Evolutionary conservation across 2,797 vertebrate genomes (phyloP).

Genomic region (Paedocypris micromegethes): DNA sequence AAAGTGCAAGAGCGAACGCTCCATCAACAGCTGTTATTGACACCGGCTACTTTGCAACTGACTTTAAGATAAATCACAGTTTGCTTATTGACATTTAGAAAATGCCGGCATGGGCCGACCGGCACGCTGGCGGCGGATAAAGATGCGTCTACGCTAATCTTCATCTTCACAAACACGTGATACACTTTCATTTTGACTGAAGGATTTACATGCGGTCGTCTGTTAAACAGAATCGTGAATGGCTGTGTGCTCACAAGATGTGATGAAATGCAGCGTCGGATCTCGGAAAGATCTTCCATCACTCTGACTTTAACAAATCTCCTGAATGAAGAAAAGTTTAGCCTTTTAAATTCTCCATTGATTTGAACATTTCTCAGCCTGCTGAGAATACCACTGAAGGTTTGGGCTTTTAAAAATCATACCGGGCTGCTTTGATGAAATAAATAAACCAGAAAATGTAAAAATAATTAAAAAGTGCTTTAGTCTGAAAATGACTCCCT

Average conservation of each 20-base stretch:
- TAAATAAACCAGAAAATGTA: too few species aligned
- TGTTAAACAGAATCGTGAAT: slow-evolving; percentile 30
- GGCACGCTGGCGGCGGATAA: slow-evolving; percentile 1
- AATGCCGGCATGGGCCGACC: slow-evolving; percentile 37
- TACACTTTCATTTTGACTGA: slow-evolving; percentile 7
- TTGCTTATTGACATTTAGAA: slow-evolving; percentile 51
- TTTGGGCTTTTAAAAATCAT: slow-evolving; percentile 5
- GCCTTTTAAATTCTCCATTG: slow-evolving; percentile 35
- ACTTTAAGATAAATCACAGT: slow-evolving; percentile 49
- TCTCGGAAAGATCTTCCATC: slow-evolving; percentile 10
- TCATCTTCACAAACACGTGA: background rate
- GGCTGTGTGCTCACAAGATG: slow-evolving; percentile 22
- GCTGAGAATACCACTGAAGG: background rate
- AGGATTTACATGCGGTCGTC: slow-evolving; percentile 19
- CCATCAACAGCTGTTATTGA: slow-evolving; percentile 50
- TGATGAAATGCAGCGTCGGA: slow-evolving; percentile 22
- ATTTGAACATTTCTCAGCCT: slow-evolving; percentile 11
- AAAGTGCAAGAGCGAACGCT: slow-evolving; percentile 30
- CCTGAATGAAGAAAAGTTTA: slow-evolving; percentile 17
- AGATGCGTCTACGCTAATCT: slow-evolving; percentile 10
- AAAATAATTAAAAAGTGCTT: too few species aligned
- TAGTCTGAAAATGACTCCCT: too few species aligned
- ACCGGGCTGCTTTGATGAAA: too few species aligned
- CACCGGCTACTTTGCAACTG: slow-evolving; percentile 45
- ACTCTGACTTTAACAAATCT: slow-evolving; percentile 31